These are phyloP conservation scores for Andrena camellia DNA, from an alignment of 2,888 invertebrate genomes.

Conservation along the genomic window DNA sequence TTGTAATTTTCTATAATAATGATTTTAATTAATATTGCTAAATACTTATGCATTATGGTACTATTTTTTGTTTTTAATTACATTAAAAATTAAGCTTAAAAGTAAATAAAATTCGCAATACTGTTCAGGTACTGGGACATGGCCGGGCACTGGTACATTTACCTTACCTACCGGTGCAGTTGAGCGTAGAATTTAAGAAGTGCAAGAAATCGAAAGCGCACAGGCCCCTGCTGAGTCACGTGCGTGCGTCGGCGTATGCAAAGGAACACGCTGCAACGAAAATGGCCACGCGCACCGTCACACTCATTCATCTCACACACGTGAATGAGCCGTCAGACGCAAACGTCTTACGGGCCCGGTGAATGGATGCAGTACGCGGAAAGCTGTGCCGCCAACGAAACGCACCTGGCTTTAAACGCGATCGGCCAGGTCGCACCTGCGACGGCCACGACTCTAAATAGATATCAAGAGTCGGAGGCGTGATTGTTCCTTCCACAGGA, in stretches of 20 bases:
- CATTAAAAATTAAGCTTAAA: too few species aligned
- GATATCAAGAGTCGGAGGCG: neutral
- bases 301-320: constrained; percentile 33
- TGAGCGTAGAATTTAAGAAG: too few species aligned
- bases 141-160: too few species aligned
- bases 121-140: too few species aligned
- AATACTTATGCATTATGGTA: too few species aligned
- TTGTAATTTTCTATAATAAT: too few species aligned
- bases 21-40: too few species aligned
- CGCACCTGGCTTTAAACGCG: constrained; percentile 31
- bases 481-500: neutral
- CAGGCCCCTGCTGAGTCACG: neutral
- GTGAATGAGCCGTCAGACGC: constrained; percentile 45
- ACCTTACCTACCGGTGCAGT: too few species aligned
- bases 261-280: constrained; percentile 1
- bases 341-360: constrained; percentile 30
- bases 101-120: too few species aligned
- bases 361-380: constrained; percentile 45
- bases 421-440: constrained; percentile 20
- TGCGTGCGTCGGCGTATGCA: constrained; percentile 20
- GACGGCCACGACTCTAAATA: neutral
- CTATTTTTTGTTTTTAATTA: too few species aligned
- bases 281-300: constrained; percentile 12
- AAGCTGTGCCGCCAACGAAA: constrained; percentile 11
- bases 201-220: neutral